Base-by-base conservation (phyloP, 2,797 vertebrate species). In the Pipistrellus pipistrellus region DNA sequence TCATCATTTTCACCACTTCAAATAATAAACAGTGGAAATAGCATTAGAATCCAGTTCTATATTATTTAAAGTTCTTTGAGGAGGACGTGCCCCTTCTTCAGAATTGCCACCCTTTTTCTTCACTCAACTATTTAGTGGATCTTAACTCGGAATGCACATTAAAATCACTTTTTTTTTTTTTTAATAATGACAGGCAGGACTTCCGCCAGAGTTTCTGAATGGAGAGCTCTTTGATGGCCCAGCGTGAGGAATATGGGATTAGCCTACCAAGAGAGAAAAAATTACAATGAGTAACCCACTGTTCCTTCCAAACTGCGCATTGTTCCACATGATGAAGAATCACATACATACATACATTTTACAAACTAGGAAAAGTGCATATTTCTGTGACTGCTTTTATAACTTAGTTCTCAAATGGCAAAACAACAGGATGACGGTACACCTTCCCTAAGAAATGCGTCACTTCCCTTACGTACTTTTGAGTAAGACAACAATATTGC, bases 181-280 rank as follows among this genome's bases (percentile, higher is more conserved):
- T 64, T 14, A 82, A 66, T 68, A 46, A 57, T 69, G 17, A 32
- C n/a, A 15, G 73, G 38, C 10, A 51, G 53, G 30, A 12, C 30
- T 18, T 14, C 72, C 13, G 5, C 68, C 32, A 82, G 78, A 93
- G 62, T 64, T 72, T 93, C 71, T 90, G 41, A 93, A 27, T 44
- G 32, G n/a, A 69, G 46, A 51, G 35, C 55, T 62, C n/a, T 93
- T 4, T n/a, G 38, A 5, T 78, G 9, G 41, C 10, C 38, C 23
- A 62, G 48, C 8, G 13, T 68, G 30, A 69, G 53, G 84, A 85
- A 48, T 35, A 27, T 0, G 51, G 8, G 14, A n/a, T 82, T 64
- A 57, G 41, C 44, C 55, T 81, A 30, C 51, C 2, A 3, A 20
- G 48, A 59, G 18, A 84, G 57, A 30, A 48, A 84, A 57, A 82